A percentile compares a stretch with the other conserved stretches of the same genome.
phyloP scores from a whole-genome alignment of 2,113 vertebrate genomes.

The Pterocles burchelli region DNA sequence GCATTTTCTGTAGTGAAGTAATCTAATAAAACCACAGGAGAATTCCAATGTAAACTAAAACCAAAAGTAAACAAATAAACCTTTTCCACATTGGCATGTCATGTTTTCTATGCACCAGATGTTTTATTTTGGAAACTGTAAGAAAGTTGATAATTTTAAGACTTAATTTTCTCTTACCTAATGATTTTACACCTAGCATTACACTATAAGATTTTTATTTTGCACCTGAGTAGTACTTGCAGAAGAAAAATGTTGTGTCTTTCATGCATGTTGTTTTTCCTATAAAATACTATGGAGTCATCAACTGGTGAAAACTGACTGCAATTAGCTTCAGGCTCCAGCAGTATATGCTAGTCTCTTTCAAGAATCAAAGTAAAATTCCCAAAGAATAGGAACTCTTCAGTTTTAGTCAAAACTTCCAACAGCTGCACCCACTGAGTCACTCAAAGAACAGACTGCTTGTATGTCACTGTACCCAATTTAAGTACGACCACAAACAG shows the following conservation, averaged over 20 bases:
- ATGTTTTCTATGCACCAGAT: neutral
- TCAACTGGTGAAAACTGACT: neutral
- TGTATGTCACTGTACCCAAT: neutral
- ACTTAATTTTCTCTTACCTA: neutral
- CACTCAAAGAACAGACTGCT: neutral
- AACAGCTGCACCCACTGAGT: neutral
- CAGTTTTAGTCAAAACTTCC: neutral
- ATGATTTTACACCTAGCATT: neutral
- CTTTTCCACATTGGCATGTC: neutral
- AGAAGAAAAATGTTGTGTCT: neutral
- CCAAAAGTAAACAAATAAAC: neutral
- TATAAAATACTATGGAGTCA: neutral
- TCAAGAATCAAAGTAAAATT: neutral
- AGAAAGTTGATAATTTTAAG: neutral
- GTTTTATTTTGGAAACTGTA: neutral
- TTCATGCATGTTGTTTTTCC: neutral
- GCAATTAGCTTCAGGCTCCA: neutral
- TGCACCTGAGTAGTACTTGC: neutral
- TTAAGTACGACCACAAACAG: neutral
- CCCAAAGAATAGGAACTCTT: neutral
- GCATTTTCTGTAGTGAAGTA: neutral
- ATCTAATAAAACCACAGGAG: neutral
- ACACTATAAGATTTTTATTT: neutral
- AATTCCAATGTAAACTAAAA: neutral
- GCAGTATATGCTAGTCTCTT: neutral